Evolutionary conservation across 2,797 vertebrate genomes (phyloP), one percentile per base, ranked within the genome.

Genomic region (Heteromormyrus szaboi): DNA sequence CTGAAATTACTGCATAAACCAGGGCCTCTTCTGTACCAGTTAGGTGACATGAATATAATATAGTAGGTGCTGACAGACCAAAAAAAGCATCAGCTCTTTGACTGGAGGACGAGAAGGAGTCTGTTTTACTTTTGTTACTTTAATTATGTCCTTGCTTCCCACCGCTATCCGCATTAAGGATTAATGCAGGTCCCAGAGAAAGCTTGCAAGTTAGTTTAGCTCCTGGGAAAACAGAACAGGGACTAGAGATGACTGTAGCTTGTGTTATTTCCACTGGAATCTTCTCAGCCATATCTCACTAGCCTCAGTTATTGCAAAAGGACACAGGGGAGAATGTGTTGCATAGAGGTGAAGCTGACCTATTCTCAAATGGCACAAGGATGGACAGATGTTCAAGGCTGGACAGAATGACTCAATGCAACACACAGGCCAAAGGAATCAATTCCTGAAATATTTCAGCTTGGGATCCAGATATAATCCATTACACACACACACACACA

Each of bases 141-240:
- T 3, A 37, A 37, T 89, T 87, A 92, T 91, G 92, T 93, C 93
- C 90, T 90, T 87, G 44, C 90, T 88, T 89, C 11, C 4, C 83
- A 46, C 89, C 84, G 92, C 92, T 94, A 93, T 89, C 89, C 88
- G 90, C 94, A 95, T 93, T 92, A 87, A 37, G 29, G 85, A 87
- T 72, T 91, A 93, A 92, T 94, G 93, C 91, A 68, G 29, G 9
- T 79, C 37, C 88, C 90, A 90, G 90, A 91, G 46, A 88, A 87
- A 25, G 29, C 56, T 14, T 56, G 85, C 85, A 22, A 44, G 89
- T 88, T 85, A 84, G 46, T 89, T 90, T 90, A 37, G 0, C 1
- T 90, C 86, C 85, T 79, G 14, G 86, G 86, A 62, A 46, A 89
- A 89, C 14, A 85, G 12, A 44, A 50, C 41, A 65, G 51, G 41